phyloP scores from a whole-genome alignment of 30 jellyfish, hydroid and myxozoan genomes.

The Morbakka virulenta region DNA sequence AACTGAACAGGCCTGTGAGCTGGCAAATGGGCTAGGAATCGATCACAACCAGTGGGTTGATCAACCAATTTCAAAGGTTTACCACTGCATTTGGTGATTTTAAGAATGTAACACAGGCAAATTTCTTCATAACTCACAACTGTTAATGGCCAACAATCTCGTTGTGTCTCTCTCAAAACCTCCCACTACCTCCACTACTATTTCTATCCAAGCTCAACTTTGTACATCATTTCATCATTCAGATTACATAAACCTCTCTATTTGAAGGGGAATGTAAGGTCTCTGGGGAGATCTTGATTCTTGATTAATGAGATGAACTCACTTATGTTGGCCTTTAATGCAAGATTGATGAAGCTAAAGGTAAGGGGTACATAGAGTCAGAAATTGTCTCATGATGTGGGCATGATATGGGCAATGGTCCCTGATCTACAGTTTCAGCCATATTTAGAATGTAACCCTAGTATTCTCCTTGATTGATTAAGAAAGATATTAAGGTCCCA shows the following conservation, averaged over 20 bases:
- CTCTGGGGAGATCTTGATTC: background rate
- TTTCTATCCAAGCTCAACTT: background rate
- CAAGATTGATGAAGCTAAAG: background rate
- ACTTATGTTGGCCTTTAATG: background rate
- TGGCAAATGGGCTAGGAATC: background rate
- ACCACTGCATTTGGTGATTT: background rate
- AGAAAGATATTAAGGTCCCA: background rate
- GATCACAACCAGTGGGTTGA: background rate
- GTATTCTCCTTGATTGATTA: background rate
- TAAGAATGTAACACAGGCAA: background rate
- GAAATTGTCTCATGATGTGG: background rate
- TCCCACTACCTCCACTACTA: background rate
- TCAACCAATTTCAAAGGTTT: background rate
- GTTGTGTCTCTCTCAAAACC: background rate
- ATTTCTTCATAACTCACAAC: background rate
- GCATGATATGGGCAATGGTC: background rate
- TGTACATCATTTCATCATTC: background rate
- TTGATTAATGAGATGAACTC: background rate
- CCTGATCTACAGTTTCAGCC: background rate
- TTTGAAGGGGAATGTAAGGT: background rate
- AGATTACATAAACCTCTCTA: background rate
- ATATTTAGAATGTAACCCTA: background rate
- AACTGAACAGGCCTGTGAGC: background rate
- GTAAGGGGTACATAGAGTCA: background rate
- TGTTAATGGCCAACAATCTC: background rate